These are phyloP conservation scores for Diprion similis DNA, from an alignment of 1,140 invertebrate species.

Conservation along the genomic window DNA sequence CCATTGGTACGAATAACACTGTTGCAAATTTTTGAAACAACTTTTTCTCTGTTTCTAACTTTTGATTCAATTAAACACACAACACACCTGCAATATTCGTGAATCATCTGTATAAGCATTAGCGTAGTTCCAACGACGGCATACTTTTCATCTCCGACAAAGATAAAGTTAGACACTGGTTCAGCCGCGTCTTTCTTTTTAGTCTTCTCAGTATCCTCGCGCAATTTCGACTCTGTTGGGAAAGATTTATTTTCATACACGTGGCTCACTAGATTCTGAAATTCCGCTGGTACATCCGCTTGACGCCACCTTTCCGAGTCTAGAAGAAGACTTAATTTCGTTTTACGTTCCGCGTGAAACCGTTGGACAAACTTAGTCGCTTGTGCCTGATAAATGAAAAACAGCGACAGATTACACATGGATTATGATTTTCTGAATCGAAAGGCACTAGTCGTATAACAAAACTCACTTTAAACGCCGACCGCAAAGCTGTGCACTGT, in stretches of 20 bases:
- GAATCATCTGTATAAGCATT: conserved; percentile 84
- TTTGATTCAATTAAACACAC: not conserved
- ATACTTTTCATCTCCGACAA: conserved; percentile 82
- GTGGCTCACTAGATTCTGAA: conserved; percentile 77
- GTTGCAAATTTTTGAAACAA: conserved; percentile 1
- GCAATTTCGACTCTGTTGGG: conserved; percentile 48
- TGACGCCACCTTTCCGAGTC: conserved; percentile 94
- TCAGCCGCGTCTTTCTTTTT: conserved; percentile 54
- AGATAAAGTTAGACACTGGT: conserved; percentile 61
- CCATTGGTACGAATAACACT: not conserved
- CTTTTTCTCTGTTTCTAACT: not conserved
- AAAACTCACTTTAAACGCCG: conserved; percentile 77
- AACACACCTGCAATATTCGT: conserved; percentile 90
- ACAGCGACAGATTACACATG: conserved; percentile 8
- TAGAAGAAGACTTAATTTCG: conserved; percentile 82
- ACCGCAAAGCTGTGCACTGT: conserved; percentile 79
- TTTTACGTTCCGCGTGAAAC: conserved; percentile 89
- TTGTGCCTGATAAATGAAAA: conserved; percentile 61
- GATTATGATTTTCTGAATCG: conserved; percentile 14
- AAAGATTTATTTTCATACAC: conserved; percentile 59
- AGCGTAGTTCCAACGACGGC: conserved; percentile 86
- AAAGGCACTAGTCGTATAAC: conserved; percentile 51
- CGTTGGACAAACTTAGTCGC: conserved; percentile 89
- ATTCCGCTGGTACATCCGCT: conserved; percentile 87
- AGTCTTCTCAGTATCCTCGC: conserved; percentile 48